Conservation (phyloP, 2,113 vertebrate genomes). For the Microtus richardsoni region DNA sequence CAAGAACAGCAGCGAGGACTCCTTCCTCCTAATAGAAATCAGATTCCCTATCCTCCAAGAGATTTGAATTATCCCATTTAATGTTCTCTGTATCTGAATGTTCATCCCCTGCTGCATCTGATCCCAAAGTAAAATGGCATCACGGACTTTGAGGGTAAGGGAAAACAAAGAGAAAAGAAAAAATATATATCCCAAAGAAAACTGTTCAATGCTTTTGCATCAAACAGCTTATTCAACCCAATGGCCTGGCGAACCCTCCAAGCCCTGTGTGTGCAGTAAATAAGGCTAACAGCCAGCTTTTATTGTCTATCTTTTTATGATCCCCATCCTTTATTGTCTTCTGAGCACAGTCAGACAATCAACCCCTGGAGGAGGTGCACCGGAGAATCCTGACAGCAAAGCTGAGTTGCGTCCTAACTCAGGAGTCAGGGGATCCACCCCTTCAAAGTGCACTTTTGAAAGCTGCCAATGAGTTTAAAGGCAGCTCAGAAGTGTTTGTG, state of each 20-base stretch:
- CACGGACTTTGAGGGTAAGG: neutral
- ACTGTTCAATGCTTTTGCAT: slow-evolving; percentile 78
- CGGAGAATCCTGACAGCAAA: slow-evolving; percentile 66
- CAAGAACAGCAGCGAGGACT: neutral
- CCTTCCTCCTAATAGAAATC: neutral
- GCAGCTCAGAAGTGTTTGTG: neutral
- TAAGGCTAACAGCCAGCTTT: slow-evolving; percentile 32
- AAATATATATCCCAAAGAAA: slow-evolving; percentile 22
- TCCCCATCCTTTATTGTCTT: slow-evolving; percentile 68
- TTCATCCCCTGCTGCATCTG: neutral
- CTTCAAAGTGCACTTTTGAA: slow-evolving; percentile 77
- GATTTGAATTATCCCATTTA: neutral
- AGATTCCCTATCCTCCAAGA: neutral
- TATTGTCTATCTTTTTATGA: neutral
- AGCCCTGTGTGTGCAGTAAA: slow-evolving; percentile 80
- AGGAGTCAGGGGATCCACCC: slow-evolving; percentile 59
- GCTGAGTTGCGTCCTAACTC: slow-evolving; percentile 35
- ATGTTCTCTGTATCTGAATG: neutral
- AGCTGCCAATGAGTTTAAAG: slow-evolving; percentile 70
- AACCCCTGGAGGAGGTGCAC: neutral
- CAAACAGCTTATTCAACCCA: slow-evolving; percentile 75
- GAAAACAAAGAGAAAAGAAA: neutral
- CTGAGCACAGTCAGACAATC: fast-evolving
- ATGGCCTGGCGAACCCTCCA: slow-evolving; percentile 73
- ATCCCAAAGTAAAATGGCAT: neutral